phyloP scores from a whole-genome alignment of 2,797 vertebrate species.

The Graptemys geographica region DNA sequence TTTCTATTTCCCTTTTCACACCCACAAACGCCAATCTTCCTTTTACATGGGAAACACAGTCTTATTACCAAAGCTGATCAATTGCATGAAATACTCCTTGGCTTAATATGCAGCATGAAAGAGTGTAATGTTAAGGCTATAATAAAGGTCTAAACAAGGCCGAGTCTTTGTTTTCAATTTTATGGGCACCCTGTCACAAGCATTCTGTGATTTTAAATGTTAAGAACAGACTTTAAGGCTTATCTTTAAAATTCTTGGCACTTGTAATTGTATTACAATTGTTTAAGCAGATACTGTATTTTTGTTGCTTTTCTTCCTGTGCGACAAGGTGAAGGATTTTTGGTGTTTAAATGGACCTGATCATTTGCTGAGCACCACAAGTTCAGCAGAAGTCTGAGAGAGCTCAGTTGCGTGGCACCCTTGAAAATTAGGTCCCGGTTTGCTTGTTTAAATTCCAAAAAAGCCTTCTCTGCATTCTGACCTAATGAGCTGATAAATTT shows the following conservation, averaged over 20 bases:
- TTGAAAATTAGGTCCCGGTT: constrained; percentile 1
- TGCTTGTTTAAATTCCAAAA: constrained; percentile 1
- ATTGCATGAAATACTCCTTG: background rate
- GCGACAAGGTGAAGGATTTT: background rate
- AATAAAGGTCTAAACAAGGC: background rate
- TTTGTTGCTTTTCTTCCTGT: background rate
- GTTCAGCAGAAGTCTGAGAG: constrained; percentile 4
- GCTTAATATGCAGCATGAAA: background rate
- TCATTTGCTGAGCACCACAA: background rate
- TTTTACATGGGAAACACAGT: background rate
- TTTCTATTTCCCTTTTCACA: background rate
- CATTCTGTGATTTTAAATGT: background rate
- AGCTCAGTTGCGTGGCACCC: constrained; percentile 9
- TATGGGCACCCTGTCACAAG: background rate
- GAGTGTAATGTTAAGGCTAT: background rate
- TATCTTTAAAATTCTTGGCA: background rate
- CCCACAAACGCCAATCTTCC: background rate
- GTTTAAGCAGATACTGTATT: constrained; percentile 7
- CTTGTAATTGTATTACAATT: background rate
- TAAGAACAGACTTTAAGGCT: background rate
- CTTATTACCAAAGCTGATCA: background rate
- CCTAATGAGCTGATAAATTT: background rate
- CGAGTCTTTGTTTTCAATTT: background rate
- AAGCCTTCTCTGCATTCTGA: background rate
- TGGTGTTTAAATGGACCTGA: background rate